Percentiles rank a stretch among this genome's conserved stretches.
These are phyloP conservation scores for Gonocerus acuteangulatus DNA, from an alignment of 2,888 invertebrate species.

Conservation along the genomic window DNA sequence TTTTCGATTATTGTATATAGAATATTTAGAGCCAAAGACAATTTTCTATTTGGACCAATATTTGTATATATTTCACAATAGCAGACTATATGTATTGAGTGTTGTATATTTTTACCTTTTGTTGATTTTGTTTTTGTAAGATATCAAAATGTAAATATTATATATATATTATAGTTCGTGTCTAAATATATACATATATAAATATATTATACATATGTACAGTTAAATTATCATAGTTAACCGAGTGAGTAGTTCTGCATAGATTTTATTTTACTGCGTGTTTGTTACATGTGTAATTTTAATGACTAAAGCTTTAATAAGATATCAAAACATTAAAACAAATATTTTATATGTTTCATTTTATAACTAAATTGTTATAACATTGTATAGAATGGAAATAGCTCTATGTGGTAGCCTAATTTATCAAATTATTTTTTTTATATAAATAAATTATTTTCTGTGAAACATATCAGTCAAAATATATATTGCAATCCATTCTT, in stretches of 20 bases:
- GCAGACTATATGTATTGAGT: slow-evolving; percentile 19
- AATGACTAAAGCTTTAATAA: slow-evolving; percentile 28
- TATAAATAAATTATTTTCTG: slow-evolving; percentile 1
- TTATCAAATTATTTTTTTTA: slow-evolving; percentile 1
- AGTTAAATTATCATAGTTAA: slow-evolving; percentile 23
- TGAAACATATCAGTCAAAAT: slow-evolving; percentile 17
- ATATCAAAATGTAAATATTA: slow-evolving; percentile 19
- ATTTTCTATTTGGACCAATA: slow-evolving; percentile 27
- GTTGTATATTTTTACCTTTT: slow-evolving; percentile 27
- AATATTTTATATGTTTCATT: slow-evolving; percentile 25
- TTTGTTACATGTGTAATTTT: slow-evolving; percentile 25
- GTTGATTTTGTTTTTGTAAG: slow-evolving; percentile 24
- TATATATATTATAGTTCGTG: slow-evolving; percentile 22
- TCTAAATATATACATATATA: slow-evolving; percentile 20
- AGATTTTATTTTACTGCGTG: slow-evolving; percentile 27
- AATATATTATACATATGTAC: slow-evolving; percentile 25
- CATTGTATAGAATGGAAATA: slow-evolving; percentile 18
- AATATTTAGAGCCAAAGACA: slow-evolving; percentile 23
- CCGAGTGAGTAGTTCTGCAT: slow-evolving; percentile 27
- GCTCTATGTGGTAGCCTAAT: slow-evolving; percentile 14
- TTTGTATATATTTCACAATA: slow-evolving; percentile 25
- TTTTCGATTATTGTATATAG: slow-evolving; percentile 12
- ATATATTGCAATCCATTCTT: too few species aligned
- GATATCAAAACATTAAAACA: slow-evolving; percentile 23
- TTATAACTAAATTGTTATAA: slow-evolving; percentile 17